Evolutionary conservation across 2,797 vertebrate genomes (phyloP), one percentile per base, ranked within the genome.

Genomic region (Poecilia wingei): DNA sequence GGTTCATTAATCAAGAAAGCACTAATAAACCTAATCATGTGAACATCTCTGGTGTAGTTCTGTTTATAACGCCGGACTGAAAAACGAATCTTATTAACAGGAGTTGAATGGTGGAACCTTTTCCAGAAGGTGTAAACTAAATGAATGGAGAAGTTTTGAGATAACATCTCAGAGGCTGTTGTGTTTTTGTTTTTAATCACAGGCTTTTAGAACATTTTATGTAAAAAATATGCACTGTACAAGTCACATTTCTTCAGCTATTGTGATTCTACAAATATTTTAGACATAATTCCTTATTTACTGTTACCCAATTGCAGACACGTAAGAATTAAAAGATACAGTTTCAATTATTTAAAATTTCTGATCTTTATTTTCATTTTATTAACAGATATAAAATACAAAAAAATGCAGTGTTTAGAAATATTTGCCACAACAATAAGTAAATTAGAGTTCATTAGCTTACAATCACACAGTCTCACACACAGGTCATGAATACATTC

Each of bases 191-290:
- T 74, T 33, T 39, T n/a, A 20, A 5, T 41, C 39, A 43, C 10
- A 25, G 64, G 22, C 22, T 39, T 25, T 22, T 2, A 25, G 20
- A 64, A 36, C 6, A 47, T 28, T 22, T 16, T 39, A 14, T 49
- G 66, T 66, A 68, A 53, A 43, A 61, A 49, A n/a, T 14, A 47
- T 53, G 49, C 0, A 51, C 16, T 18, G n/a, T 28, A 74, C 43
- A 20, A 82, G 80, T 79, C 18, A 75, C 2, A 75, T 76, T 31
- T 3, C 6, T 87, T 87, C 25, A 22, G 31, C 74, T 81, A 80
- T 46, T 7, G 1, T 68, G 3, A 72, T 41, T 70, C 53, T 78
- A 77, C 20, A 85, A 78, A 82, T 76, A 74, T 28, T 46, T 25
- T 18, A 31, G 9, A 41, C 25, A 20, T 43, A 20, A 14, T 25